Conservation (phyloP, 53 echinoderm and acorn worm genomes). For the Holothuria leucospilota region DNA sequence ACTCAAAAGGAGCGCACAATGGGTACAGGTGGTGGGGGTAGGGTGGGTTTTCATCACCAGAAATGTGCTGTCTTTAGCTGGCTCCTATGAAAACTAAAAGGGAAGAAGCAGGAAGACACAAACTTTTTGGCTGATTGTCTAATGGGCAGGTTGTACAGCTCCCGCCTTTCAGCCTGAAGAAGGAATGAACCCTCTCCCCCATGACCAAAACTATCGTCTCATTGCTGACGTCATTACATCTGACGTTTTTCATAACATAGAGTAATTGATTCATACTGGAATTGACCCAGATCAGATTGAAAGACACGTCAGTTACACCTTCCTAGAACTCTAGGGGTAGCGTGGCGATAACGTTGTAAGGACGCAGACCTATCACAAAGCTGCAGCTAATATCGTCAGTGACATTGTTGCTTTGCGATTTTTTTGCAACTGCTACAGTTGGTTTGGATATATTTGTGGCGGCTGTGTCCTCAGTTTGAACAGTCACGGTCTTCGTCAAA, state of each 20-base stretch:
- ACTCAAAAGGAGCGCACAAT: too few relatives aligned
- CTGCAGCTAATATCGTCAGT: not conserved
- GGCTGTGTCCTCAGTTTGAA: not conserved
- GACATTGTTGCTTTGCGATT: not conserved
- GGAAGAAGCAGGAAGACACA: too few relatives aligned
- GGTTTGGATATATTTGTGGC: not conserved
- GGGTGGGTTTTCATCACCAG: too few relatives aligned
- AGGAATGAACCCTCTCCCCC: too few relatives aligned
- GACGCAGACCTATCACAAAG: not conserved
- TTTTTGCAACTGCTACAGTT: not conserved
- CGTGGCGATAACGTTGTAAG: constrained; percentile 3
- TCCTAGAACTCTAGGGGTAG: not conserved
- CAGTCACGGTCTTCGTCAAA: not conserved
- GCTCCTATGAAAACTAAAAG: too few relatives aligned
- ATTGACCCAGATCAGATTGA: constrained; percentile 32
- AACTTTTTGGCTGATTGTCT: too few relatives aligned
- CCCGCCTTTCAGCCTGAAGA: too few relatives aligned
- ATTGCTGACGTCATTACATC: not conserved
- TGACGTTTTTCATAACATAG: not conserved
- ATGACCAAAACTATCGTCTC: not conserved
- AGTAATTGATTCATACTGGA: constrained; percentile 14
- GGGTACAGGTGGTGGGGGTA: too few relatives aligned
- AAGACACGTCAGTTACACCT: not conserved
- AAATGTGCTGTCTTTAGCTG: too few relatives aligned
- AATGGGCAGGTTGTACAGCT: too few relatives aligned